Conservation (phyloP, 2,113 vertebrate species). For the Lethenteron reissneri region DNA sequence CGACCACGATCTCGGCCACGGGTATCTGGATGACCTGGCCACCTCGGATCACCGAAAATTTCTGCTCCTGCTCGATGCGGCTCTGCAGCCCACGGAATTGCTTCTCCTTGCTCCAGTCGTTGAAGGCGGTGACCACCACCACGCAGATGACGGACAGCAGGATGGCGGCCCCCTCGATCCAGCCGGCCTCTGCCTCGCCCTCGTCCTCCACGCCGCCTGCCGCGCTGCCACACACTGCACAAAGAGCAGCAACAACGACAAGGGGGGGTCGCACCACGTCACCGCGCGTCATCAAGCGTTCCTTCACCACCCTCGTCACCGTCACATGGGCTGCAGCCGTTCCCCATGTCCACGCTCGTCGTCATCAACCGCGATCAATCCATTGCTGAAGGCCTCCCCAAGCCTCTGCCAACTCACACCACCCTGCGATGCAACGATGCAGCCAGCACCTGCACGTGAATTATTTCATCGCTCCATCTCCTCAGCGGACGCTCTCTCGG, state of each 20-base stretch:
- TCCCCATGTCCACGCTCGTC: too few relatives aligned
- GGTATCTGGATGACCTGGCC: conserved; percentile 79
- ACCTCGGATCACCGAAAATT: conserved; percentile 72
- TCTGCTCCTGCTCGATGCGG: conserved; percentile 98
- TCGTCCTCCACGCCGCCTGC: conserved; percentile 57
- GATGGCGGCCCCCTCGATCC: conserved; percentile 95
- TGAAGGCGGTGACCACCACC: conserved; percentile 90
- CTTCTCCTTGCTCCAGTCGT: conserved; percentile 98
- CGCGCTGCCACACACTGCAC: conserved; percentile 42
- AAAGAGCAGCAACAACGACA: conserved; percentile 4
- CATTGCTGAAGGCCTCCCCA: too few relatives aligned
- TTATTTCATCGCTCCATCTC: too few relatives aligned
- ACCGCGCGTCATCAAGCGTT: too few relatives aligned
- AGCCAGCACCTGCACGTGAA: too few relatives aligned
- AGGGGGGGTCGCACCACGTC: too few relatives aligned
- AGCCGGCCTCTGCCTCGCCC: conserved; percentile 73
- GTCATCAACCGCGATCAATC: too few relatives aligned
- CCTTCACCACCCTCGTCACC: too few relatives aligned
- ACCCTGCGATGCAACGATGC: too few relatives aligned
- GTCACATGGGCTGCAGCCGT: too few relatives aligned
- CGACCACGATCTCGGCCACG: conserved; percentile 73
- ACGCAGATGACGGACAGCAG: conserved; percentile 86
- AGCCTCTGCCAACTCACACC: too few relatives aligned
- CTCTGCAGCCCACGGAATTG: conserved; percentile 91
- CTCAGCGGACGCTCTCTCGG: too few relatives aligned